phyloP scores from a whole-genome alignment of 2,113 vertebrate genomes.

The Oriolus oriolus region DNA sequence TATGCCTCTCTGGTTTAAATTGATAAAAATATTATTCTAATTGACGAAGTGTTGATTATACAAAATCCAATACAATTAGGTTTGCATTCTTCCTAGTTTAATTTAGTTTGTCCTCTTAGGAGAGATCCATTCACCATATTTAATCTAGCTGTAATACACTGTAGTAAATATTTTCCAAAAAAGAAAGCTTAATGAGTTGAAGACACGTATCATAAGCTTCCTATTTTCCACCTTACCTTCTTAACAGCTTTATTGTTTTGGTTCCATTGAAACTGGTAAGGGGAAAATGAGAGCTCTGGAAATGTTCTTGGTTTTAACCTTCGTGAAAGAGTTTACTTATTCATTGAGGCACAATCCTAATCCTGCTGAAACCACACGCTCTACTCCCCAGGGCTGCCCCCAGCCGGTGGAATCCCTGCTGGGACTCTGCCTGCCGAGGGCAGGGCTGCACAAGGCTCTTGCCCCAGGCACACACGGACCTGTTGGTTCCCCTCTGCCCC shows the following conservation, averaged over 20 bases:
- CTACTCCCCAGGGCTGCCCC: neutral
- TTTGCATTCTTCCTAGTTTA: slow-evolving; percentile 46
- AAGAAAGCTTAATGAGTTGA: slow-evolving; percentile 19
- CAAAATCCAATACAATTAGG: slow-evolving; percentile 29
- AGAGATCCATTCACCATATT: slow-evolving; percentile 43
- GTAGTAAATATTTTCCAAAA: slow-evolving; percentile 49
- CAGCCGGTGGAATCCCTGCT: accelerated
- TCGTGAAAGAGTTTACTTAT: neutral
- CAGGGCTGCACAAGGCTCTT: neutral
- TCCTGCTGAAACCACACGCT: neutral
- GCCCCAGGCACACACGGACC: accelerated
- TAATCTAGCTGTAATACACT: slow-evolving; percentile 52
- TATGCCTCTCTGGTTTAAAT: neutral
- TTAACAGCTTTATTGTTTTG: neutral
- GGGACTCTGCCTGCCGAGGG: accelerated
- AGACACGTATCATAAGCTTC: slow-evolving; percentile 1
- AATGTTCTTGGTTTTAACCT: neutral
- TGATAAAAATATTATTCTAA: neutral
- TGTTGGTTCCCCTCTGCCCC: accelerated
- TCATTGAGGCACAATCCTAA: neutral
- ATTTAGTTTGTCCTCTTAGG: slow-evolving; percentile 54
- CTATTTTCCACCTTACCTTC: neutral
- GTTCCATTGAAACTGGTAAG: neutral
- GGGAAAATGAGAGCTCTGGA: neutral
- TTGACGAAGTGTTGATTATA: slow-evolving; percentile 18